Evolutionary conservation across 2,888 invertebrate species (phyloP).

Genomic region (Aphodius sticticus): DNA sequence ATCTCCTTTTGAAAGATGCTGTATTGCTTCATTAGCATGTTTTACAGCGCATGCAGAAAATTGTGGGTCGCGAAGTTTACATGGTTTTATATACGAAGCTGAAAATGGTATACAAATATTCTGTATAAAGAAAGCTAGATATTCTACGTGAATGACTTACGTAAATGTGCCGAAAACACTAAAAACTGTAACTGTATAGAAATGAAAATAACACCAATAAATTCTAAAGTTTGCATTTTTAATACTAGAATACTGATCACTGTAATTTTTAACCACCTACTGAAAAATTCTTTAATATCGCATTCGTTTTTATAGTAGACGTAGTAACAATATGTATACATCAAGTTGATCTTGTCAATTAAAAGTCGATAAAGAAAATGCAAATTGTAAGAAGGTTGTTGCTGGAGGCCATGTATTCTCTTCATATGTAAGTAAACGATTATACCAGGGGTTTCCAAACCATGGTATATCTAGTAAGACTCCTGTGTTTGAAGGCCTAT

Average conservation of each 20-base stretch:
- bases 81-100: neutral
- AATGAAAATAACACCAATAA: neutral
- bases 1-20: neutral
- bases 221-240: neutral
- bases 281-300: too few species aligned
- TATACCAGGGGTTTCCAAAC: too few species aligned
- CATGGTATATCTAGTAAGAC: too few species aligned
- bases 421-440: too few species aligned
- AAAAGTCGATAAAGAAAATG: too few species aligned
- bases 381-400: too few species aligned
- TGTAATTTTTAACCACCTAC: too few species aligned
- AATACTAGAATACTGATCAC: neutral
- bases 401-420: too few species aligned
- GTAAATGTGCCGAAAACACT: neutral
- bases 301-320: too few species aligned
- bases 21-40: neutral
- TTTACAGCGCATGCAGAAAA: neutral
- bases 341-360: too few species aligned
- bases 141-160: neutral
- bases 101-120: neutral
- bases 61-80: neutral
- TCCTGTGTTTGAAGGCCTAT: too few species aligned
- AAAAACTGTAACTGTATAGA: neutral
- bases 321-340: too few species aligned
- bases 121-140: neutral